Base-by-base conservation (phyloP, 2,888 invertebrate genomes). In the Lysandra bellargus region DNA sequence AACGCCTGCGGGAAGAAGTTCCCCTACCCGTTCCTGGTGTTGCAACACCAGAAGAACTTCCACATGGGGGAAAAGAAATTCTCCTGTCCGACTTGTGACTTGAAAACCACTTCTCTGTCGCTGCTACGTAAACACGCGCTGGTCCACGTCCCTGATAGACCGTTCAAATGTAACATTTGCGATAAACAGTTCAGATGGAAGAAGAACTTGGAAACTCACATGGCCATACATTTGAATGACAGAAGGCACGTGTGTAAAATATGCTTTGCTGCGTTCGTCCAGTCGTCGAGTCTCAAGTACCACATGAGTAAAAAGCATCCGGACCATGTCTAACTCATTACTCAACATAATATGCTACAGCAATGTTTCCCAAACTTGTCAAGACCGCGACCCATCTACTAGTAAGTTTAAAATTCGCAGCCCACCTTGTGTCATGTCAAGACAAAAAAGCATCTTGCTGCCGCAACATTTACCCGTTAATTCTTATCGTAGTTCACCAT, bases 1-100 rank as follows among this genome's bases (percentile, higher is more conserved):
- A 84, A 84, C 0, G 88, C 87, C 0, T 90, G 89, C 81, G 89
- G 88, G 6, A 88, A 87, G 79, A 89, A 88, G 78, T 89, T 89
- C 80, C 82, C 86, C 0, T 88, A 82, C 79, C 88, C 87, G 0
- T 83, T 83, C 80, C 84, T 83, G 80, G 86, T 89, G 6, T 77
- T 88, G 60, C 81, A 83, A 1, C 89, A 89, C 37, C 89, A 89
- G 79, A 88, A 86, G 82, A 78, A 80, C 1, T 80, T 83, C 9
- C 90, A 89, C 78, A 88, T 89, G 89, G 87, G 86, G 2, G 90
- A 89, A 73, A 87, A 84, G 64, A 81, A 82, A 0, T 85, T 83
- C 73, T 77, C 79, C 0, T 89, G 89, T 40, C 61, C 79, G 0
- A 53, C 82, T 0, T 89, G 89, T 40, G 57, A 49, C 12, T 33